Evolutionary conservation across 1,140 invertebrate species (phyloP).

Genomic region (Drosophila leontia): DNA sequence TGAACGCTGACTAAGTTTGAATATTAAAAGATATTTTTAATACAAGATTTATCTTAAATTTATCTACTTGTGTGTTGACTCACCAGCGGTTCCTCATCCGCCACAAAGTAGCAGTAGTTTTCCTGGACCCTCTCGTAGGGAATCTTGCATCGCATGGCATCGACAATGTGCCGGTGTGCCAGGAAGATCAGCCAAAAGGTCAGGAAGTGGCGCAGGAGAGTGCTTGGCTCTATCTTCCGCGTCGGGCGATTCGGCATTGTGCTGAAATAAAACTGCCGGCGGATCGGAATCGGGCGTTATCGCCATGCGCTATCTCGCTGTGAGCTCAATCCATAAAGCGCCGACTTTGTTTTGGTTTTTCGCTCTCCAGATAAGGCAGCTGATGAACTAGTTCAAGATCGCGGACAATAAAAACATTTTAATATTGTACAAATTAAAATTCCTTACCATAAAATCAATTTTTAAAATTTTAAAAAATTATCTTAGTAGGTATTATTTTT

Average conservation of each 20-base stretch:
- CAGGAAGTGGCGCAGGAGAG: conserved; percentile 5
- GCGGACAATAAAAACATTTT: conserved; percentile 5
- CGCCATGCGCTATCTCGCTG: conserved; percentile 18
- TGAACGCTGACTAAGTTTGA: too few species aligned
- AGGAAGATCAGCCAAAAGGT: conserved; percentile 9
- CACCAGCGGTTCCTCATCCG: conserved; percentile 54
- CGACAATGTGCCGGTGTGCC: neutral
- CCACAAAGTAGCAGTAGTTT: conserved; percentile 65
- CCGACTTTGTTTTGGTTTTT: conserved; percentile 30
- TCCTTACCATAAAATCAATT: too few species aligned
- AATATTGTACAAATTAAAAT: neutral
- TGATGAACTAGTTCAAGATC: conserved; percentile 34
- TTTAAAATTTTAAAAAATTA: too few species aligned
- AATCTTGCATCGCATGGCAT: conserved; percentile 49
- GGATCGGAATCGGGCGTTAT: conserved; percentile 21
- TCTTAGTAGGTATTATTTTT: too few species aligned
- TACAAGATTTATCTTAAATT: neutral
- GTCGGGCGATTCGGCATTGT: conserved; percentile 41
- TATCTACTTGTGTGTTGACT: conserved; percentile 20
- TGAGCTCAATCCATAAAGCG: conserved; percentile 12
- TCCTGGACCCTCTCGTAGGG: conserved; percentile 66
- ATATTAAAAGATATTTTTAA: too few species aligned
- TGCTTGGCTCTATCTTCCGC: conserved; percentile 18
- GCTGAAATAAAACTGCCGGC: conserved; percentile 30
- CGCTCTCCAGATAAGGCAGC: conserved; percentile 26